These are phyloP conservation scores for Phainopepla nitens DNA, from an alignment of 2,113 vertebrate genomes.

Conservation along the genomic window DNA sequence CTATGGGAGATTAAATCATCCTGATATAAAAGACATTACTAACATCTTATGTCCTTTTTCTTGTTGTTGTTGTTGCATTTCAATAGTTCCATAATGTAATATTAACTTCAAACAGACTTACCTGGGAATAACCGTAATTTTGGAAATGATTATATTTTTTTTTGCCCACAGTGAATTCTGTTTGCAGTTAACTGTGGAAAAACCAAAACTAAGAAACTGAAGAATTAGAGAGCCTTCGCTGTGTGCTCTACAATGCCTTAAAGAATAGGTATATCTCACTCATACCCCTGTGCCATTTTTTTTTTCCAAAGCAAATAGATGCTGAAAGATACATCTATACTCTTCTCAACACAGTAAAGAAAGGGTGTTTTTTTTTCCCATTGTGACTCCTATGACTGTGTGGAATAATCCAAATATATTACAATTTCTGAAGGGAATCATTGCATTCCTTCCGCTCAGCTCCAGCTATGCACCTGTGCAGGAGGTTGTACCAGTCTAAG, in stretches of 20 bases:
- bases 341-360: neutral
- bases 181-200: neutral
- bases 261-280: neutral
- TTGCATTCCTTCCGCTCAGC: neutral
- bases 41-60: neutral
- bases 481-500: neutral
- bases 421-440: neutral
- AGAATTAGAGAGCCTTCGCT: neutral
- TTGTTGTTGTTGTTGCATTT: neutral
- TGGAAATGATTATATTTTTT: neutral
- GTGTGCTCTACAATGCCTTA: neutral
- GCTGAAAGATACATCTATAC: neutral
- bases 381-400: neutral
- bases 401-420: neutral
- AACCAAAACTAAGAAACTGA: neutral
- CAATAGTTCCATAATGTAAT: neutral
- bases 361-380: neutral
- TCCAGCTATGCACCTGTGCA: neutral
- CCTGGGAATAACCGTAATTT: neutral
- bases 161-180: neutral
- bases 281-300: neutral
- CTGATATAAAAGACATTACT: neutral
- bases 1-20: neutral
- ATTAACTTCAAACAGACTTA: neutral
- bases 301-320: neutral